These are phyloP conservation scores for Drosophila sechellia DNA, from an alignment of 1,140 invertebrate genomes.

Conservation along the genomic window DNA sequence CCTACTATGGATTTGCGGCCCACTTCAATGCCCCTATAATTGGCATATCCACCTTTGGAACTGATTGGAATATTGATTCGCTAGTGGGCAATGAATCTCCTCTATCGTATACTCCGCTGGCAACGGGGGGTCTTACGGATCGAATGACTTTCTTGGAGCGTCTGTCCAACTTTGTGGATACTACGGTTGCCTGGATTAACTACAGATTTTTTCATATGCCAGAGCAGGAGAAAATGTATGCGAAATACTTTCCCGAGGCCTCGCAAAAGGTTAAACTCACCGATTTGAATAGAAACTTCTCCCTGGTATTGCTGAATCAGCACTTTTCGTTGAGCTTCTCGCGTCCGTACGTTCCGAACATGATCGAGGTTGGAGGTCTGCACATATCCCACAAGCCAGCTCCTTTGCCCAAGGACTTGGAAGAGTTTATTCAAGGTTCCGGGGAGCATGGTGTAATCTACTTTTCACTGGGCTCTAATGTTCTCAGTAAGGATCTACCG, in stretches of 20 bases:
- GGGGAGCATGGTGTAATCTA: slow-evolving; percentile 86
- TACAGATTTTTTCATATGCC: slow-evolving; percentile 49
- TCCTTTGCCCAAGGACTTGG: slow-evolving; percentile 84
- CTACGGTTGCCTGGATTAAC: slow-evolving; percentile 48
- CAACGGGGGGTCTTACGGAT: slow-evolving; percentile 63
- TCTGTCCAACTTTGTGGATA: slow-evolving; percentile 74
- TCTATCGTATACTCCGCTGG: slow-evolving; percentile 76
- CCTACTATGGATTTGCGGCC: slow-evolving; percentile 64
- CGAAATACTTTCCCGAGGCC: slow-evolving; percentile 83
- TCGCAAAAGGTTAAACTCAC: slow-evolving; percentile 58
- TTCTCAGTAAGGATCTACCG: slow-evolving; percentile 86
- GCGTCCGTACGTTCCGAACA: slow-evolving; percentile 85
- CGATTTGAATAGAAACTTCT: slow-evolving; percentile 83
- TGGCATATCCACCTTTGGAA: slow-evolving; percentile 75
- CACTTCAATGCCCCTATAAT: slow-evolving; percentile 80
- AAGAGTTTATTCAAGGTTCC: slow-evolving; percentile 86
- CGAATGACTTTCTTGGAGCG: slow-evolving; percentile 85
- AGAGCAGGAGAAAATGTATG: slow-evolving; percentile 67
- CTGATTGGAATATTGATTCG: slow-evolving; percentile 67
- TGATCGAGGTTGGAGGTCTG: slow-evolving; percentile 87
- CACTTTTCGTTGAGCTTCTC: slow-evolving; percentile 86
- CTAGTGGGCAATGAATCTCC: slow-evolving; percentile 82
- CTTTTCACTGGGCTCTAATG: slow-evolving; percentile 88
- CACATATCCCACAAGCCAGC: slow-evolving; percentile 84
- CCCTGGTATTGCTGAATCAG: slow-evolving; percentile 86